Evolutionary conservation across 1,140 invertebrate species (phyloP).

Genomic region (Anastrepha obliqua): DNA sequence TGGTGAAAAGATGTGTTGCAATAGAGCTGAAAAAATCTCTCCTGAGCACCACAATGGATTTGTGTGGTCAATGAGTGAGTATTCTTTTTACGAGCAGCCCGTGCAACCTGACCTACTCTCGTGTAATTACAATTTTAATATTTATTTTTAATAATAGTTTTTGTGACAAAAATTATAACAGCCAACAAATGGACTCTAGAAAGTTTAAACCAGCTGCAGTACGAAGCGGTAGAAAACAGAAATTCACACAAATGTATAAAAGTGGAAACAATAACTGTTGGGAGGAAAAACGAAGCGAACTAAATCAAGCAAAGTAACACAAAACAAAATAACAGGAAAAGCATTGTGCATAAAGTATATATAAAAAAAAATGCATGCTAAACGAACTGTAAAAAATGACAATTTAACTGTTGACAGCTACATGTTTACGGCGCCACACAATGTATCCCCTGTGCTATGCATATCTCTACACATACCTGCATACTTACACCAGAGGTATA

Average conservation of each 20-base stretch:
- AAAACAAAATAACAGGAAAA: background rate
- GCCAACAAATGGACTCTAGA: background rate
- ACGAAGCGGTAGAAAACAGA: background rate
- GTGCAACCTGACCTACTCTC: too few relatives aligned
- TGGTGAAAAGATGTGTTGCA: too few relatives aligned
- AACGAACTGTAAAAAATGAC: slow-evolving; percentile 48
- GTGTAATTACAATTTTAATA: too few relatives aligned
- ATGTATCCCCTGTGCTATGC: background rate
- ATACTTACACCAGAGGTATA: background rate
- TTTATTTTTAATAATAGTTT: background rate
- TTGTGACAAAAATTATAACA: background rate
- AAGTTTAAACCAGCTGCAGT: background rate
- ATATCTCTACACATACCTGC: background rate
- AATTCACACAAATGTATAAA: background rate
- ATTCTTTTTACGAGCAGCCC: too few relatives aligned
- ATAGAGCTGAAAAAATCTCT: too few relatives aligned
- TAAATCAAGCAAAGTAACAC: background rate
- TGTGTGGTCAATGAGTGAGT: too few relatives aligned
- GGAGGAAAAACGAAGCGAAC: background rate
- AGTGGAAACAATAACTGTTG: background rate
- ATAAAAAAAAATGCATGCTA: background rate
- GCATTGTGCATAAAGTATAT: background rate
- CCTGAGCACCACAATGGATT: too few relatives aligned
- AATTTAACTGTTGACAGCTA: slow-evolving; percentile 48
- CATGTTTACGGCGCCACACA: background rate